Evolutionary conservation across 2,797 vertebrate species (phyloP), one percentile per base, ranked within the genome.

Genomic region (Crypturellus tataupa): DNA sequence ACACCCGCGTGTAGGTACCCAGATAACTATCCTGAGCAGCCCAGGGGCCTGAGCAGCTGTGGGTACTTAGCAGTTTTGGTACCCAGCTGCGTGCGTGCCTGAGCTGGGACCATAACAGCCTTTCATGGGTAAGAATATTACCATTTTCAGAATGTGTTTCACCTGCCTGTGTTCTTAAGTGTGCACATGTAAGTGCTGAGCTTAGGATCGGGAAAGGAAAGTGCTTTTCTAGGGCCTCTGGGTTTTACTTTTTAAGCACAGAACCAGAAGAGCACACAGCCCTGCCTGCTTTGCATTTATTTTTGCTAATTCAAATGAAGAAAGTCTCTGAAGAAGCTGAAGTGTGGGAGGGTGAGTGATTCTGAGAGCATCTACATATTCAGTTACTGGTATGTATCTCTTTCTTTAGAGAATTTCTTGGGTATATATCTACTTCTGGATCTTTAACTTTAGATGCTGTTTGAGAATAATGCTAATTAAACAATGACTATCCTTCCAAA

Each of bases 391-490:
- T 79, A 84, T 40, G 51, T 53, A 92, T 72, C 47, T 37, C 51
- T 69, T 92, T 87, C 84, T 93, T 91, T 62, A 77, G 92, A 86
- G 77, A 93, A 79, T 93, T 93, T 90, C 39, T 92, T 84, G 64
- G 87, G 44, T 80, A 59, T 71, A 75, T 75, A 90, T 56, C 69
- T 89, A 46, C 79, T 78, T 82, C 80, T 88, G 75, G 73, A 77
- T 92, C 79, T 83, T 94, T 82, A 92, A 78, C 49, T 94, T 84
- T 64, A 91, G 77, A 91, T 81, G 79, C 85, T 90, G 83, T 81
- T 87, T 92, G 88, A 93, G 83, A 85, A 13, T 15, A 91, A 29
- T 71, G 21, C 49, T 51, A 51, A 51, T 51, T 51, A 51, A 51
- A 51, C 49, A 51, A 51, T 51, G 49, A 93, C 80, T 95, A 51